These are phyloP conservation scores for Polyommatus iphigenia DNA, from an alignment of 2,888 invertebrate genomes.

Conservation along the genomic window DNA sequence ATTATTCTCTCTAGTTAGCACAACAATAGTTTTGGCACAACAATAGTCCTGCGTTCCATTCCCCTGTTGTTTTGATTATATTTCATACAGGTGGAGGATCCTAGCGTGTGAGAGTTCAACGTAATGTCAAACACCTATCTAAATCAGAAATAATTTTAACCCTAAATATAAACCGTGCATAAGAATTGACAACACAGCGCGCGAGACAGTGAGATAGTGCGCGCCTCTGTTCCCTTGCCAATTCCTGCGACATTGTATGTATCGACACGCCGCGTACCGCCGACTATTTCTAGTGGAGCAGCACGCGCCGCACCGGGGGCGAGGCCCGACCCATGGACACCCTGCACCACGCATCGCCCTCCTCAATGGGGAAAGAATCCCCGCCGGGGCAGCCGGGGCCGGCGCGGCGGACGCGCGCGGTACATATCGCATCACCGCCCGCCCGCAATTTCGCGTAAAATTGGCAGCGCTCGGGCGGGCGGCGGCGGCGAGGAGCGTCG, in stretches of 20 bases:
- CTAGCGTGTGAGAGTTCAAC: slow-evolving; percentile 80
- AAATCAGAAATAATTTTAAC: slow-evolving; percentile 78
- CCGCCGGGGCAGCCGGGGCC: slow-evolving; percentile 50
- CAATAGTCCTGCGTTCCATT: neutral
- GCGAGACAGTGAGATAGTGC: slow-evolving; percentile 80
- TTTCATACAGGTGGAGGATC: slow-evolving; percentile 73
- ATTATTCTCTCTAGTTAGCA: neutral
- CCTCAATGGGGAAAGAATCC: slow-evolving; percentile 54
- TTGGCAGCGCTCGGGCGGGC: slow-evolving; percentile 78
- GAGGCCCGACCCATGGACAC: slow-evolving; percentile 45
- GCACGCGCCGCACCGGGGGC: slow-evolving; percentile 48
- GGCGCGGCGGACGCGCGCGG: slow-evolving; percentile 64
- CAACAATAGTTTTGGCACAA: neutral
- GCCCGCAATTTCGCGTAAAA: slow-evolving; percentile 80
- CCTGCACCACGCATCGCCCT: slow-evolving; percentile 37
- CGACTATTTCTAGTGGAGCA: slow-evolving; percentile 65
- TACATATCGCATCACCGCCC: slow-evolving; percentile 80
- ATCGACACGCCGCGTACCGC: slow-evolving; percentile 69
- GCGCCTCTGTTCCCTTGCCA: slow-evolving; percentile 77
- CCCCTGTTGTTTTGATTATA: neutral
- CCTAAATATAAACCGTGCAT: slow-evolving; percentile 79
- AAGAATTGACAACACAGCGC: slow-evolving; percentile 79
- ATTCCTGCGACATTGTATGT: slow-evolving; percentile 78
- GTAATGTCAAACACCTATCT: slow-evolving; percentile 81
- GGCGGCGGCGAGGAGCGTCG: slow-evolving; percentile 74